phyloP scores from a whole-genome alignment of 2,797 vertebrate genomes.

The Aulostomus chinensis region DNA sequence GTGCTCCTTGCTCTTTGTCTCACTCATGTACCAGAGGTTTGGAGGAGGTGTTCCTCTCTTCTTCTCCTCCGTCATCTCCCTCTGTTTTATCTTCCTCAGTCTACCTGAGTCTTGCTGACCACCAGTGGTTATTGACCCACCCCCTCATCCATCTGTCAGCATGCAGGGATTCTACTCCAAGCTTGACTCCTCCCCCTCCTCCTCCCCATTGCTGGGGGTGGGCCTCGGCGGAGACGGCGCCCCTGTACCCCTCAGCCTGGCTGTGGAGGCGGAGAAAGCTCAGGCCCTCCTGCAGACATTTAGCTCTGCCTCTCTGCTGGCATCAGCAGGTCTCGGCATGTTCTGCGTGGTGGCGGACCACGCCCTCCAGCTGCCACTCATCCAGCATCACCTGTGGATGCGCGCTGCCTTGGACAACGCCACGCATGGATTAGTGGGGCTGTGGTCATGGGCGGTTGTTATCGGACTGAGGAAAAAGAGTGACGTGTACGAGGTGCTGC shows the following conservation, averaged over 20 bases:
- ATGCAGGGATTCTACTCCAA: conserved; percentile 82
- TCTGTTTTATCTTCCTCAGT: conserved; percentile 26
- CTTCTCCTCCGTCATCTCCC: background rate
- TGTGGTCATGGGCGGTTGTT: conserved; percentile 96
- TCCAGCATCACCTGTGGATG: conserved; percentile 91
- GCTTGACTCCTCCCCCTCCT: conserved; percentile 69
- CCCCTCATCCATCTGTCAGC: conserved; percentile 39
- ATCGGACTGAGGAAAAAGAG: conserved; percentile 91
- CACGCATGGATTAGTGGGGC: conserved; percentile 87
- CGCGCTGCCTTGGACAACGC: conserved; percentile 88
- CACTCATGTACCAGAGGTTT: too few species aligned
- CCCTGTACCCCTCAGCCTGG: conserved; percentile 80
- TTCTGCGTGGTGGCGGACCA: conserved; percentile 90
- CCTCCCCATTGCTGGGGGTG: conserved; percentile 51
- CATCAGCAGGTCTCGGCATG: conserved; percentile 86
- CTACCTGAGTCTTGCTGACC: conserved; percentile 52
- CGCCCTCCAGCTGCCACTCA: conserved; percentile 80
- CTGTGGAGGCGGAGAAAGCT: conserved; percentile 90
- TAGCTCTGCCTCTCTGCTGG: conserved; percentile 88
- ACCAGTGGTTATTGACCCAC: conserved; percentile 26
- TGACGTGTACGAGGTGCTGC: conserved; percentile 88
- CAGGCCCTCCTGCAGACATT: conserved; percentile 91
- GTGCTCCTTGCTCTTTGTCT: too few species aligned
- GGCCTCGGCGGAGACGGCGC: conserved; percentile 45
- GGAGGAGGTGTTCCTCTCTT: too few species aligned